Evolutionary conservation across 2,797 vertebrate species (phyloP).

Genomic region (Enoplosus armatus): DNA sequence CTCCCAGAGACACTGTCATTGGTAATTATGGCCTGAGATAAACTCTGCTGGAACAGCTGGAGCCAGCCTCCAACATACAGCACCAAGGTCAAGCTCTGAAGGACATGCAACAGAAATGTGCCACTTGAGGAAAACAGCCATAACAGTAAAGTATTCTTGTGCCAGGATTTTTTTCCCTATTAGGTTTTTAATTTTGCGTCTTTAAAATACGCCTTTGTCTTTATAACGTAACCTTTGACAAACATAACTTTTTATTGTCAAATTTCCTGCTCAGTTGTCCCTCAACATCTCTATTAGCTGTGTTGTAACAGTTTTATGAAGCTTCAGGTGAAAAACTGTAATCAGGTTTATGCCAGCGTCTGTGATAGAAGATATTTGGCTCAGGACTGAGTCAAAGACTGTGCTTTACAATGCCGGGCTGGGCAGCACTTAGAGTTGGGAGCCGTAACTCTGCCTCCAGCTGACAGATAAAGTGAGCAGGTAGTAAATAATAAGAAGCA

Average conservation of each 20-base stretch:
- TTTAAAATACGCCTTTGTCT: conserved; percentile 48
- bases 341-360: conserved; percentile 68
- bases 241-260: conserved; percentile 62
- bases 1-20: conserved; percentile 74
- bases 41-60: conserved; percentile 78
- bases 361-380: conserved; percentile 72
- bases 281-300: conserved; percentile 69
- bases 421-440: conserved; percentile 57
- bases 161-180: conserved; percentile 24
- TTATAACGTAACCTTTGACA: conserved; percentile 62
- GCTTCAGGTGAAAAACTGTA: conserved; percentile 72
- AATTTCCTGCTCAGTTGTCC: conserved; percentile 49
- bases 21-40: conserved; percentile 77
- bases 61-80: conserved; percentile 63
- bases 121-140: conserved; percentile 66
- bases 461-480: conserved; percentile 77
- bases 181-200: conserved; percentile 58
- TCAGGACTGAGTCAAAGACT: conserved; percentile 64
- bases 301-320: conserved; percentile 71
- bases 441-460: conserved; percentile 76
- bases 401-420: conserved; percentile 60
- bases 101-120: conserved; percentile 65
- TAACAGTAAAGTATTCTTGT: conserved; percentile 52
- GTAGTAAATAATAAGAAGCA: conserved; percentile 76
- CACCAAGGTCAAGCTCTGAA: conserved; percentile 73